A percentile compares a stretch with the other conserved stretches of the same genome.
Conservation (phyloP, 2,797 vertebrate genomes). For the Lacerta agilis region DNA sequence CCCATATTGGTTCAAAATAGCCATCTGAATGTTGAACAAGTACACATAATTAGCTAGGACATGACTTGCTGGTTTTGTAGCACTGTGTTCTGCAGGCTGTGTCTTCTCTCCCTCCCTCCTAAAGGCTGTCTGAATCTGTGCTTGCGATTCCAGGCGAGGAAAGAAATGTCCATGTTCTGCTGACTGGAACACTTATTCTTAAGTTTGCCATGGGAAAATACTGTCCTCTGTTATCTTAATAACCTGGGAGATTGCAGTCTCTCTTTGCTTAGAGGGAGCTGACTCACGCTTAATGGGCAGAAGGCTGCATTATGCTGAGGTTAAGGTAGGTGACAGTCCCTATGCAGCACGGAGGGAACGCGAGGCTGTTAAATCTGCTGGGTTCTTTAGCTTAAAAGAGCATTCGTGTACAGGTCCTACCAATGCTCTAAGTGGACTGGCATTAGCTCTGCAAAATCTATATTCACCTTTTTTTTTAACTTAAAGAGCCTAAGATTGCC, state of each 20-base stretch:
- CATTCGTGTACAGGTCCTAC: not conserved
- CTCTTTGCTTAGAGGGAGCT: not conserved
- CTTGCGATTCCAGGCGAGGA: not conserved
- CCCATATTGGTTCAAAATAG: not conserved
- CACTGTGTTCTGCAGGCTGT: not conserved
- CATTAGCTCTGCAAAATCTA: not conserved
- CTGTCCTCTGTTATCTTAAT: conserved; percentile 9
- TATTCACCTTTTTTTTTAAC: not conserved
- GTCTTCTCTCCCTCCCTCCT: too few relatives aligned
- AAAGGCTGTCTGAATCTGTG: not conserved
- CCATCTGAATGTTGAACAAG: not conserved
- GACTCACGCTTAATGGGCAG: not conserved
- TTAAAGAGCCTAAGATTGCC: not conserved
- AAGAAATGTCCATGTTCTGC: not conserved
- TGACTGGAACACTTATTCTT: not conserved
- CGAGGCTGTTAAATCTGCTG: not conserved
- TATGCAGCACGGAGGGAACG: not conserved
- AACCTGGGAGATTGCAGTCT: not conserved
- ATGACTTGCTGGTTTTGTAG: not conserved
- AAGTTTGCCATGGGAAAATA: not conserved
- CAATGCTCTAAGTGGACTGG: not conserved
- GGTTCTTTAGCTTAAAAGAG: not conserved
- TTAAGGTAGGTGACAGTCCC: not conserved
- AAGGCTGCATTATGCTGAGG: not conserved
- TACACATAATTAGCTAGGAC: not conserved